Evolutionary conservation across 2,888 invertebrate genomes (phyloP), one percentile per base, ranked within the genome.

Genomic region (Plemyria rubiginata): DNA sequence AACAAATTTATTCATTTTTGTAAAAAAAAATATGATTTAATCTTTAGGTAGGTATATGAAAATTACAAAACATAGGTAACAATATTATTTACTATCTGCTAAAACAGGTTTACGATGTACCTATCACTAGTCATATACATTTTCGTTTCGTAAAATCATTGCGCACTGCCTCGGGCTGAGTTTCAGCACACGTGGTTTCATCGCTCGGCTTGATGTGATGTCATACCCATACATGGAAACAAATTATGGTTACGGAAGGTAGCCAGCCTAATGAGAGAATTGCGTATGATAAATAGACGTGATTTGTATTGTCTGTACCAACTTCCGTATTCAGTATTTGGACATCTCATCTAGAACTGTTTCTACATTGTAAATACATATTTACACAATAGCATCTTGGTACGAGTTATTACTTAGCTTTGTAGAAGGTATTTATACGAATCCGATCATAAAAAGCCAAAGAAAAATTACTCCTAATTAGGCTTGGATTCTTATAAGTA

Each of bases 191-290:
- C 68, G 59, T 68, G 65, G 56, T 65, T 58, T 32, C 29, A 65
- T 56, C 70, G 71, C 68, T 66, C 70, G 57, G 62, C 45, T 57
- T 68, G 36, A 38, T 38, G 71, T 80, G 80, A 81, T 75, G 74
- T 80, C 79, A 81, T 71, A 66, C 48, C 75, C 70, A 49, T 73
- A 71, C 70, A 71, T 71, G 75, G 78, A 70, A 60, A 60, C 70
- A 68, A 70, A 72, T 74, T 73, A 74, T 72, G 61, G 70, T 74
- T 68, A 70, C 72, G 67, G 68, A 71, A 73, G 73, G 70, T 76
- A 70, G 71, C 71, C 70, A 72, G 62, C 67, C 4, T 79, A 78
- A 78, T 75, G 70, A 67, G 69, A 70, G 62, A 66, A 52, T 69
- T 54, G 55, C 58, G 62, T 71, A 62, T 73, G 70, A 68, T 63